Base-by-base conservation (phyloP, 2,113 vertebrate species). In the Ranitomeya variabilis region DNA sequence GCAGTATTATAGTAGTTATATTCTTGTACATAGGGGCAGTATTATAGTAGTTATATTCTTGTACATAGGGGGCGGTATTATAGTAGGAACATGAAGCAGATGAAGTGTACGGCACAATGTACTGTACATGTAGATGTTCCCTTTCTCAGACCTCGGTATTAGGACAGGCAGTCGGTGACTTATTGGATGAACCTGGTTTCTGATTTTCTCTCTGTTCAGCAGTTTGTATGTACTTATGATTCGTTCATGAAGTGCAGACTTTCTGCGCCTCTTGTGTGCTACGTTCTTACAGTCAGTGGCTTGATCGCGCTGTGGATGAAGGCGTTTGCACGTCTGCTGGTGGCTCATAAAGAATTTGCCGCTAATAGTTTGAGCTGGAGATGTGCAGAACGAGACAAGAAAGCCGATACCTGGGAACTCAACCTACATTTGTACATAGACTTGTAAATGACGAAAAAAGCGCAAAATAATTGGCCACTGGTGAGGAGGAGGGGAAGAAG, bases 361-460 rank as follows among this genome's bases (percentile, higher is more conserved):
- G 66, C 78, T 60, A 88, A 80, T 80, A 62, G 76, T 16, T 21
- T 26, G 31, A 23, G 19, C 31, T 66, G 1, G 55, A 83, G 81
- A 83, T 45, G 60, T 82, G 55, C 60, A 51, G 3, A 45, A 26
- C 2, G 31, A 13, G 55, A n/a, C 1, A 66, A 16, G 60, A 37
- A 51, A 83, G 80, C 80, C 66, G 57, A 31, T 26, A 14, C 59
- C 55, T n/a, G 69, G 54, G n/a, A 26, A 26, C 54, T 80, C 26
- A 80, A 59, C 78, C 78, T 80, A 80, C n/a, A 79, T 79, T 57
- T 57, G 77, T 79, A n/a, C 52, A 79, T 23, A 23, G 77, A 57
- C 10, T 77, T 11, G 21, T 78, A 79, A 79, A 57, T 57, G 10
- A 57, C 12, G 77, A 55, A 15, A 21, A 79, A 8, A 26, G 6